Base-by-base conservation (phyloP, 2,113 vertebrate genomes). In the Hystrix cristata region DNA sequence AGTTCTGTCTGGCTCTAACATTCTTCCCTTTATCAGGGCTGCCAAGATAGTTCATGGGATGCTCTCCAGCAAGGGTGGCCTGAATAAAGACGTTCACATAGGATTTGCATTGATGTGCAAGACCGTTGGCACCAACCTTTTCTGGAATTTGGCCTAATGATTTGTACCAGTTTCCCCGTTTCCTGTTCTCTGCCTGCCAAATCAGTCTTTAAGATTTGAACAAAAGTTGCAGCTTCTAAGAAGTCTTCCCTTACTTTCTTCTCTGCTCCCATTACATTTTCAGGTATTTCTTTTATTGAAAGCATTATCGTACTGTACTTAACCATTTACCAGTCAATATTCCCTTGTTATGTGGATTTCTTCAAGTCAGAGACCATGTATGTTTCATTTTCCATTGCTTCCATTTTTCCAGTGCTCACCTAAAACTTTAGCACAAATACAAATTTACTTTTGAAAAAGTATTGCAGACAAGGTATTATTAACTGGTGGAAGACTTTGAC, bases 371-470 rank as follows among this genome's bases (percentile, higher is more conserved):
- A 91, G 48, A 69, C 4, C 34, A 64, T 12, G 16, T 86, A 53
- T 8, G 80, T 79, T 81, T 64, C 14, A 85, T 48, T 81, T 86
- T 89, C 57, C 31, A 59, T 34, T 86, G 62, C 43, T 82, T 19
- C 16, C 51, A 55, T 79, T 55, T 78, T 55, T 31, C 51, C 29
- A 92, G 23, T 48, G 5, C 15, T 92, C 79, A 79, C n/a, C 8
- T 4, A 74, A 51, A 9, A 69, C 46, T 57, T 83, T 60, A 74
- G 69, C 21, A 91, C 60, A 95, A 88, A 76, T 95, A 60, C 27
- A 95, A 8, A 90, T 51, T 94, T 92, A 83, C 60, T 51, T 94
- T 64, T 67, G 34, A 94, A 95, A 87, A 25, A 82, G 1, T 29
- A 79, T 9, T 90, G 18, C 10, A 87, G 34, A 83, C 18, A 96